Evolutionary conservation across 2,797 vertebrate genomes (phyloP).

Genomic region (Enteromius thamalakanensis): DNA sequence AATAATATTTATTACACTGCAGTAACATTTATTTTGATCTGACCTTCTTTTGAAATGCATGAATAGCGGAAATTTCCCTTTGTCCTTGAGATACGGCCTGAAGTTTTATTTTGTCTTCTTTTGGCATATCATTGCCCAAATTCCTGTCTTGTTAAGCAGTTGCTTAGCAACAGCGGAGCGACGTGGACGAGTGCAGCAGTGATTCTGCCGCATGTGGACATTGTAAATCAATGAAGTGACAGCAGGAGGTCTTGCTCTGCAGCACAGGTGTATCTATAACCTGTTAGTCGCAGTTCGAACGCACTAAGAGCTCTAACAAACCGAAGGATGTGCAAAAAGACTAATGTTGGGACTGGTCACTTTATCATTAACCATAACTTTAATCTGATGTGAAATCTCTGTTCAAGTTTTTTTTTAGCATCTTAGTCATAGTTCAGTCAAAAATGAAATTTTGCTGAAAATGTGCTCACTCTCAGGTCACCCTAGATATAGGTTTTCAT

Average conservation of each 20-base stretch:
- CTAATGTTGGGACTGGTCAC: background rate
- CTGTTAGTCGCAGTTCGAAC: background rate
- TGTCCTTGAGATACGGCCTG: constrained; percentile 11
- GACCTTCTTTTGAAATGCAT: background rate
- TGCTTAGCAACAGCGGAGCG: constrained; percentile 50
- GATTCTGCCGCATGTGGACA: constrained; percentile 44
- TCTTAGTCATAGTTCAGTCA: background rate
- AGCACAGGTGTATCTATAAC: background rate
- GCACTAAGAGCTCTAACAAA: background rate
- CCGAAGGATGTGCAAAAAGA: background rate
- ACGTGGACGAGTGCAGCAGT: background rate
- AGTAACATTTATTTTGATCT: background rate
- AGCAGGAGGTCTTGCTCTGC: background rate
- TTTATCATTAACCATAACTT: background rate
- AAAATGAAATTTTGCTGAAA: background rate
- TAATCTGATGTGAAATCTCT: background rate
- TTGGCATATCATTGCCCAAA: constrained; percentile 16
- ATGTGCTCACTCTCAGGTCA: background rate
- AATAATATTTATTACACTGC: too few relatives aligned
- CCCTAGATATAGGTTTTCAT: background rate
- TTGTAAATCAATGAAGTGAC: constrained; percentile 16
- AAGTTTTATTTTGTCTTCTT: constrained; percentile 20
- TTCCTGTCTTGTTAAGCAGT: constrained; percentile 51
- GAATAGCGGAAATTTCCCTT: background rate
- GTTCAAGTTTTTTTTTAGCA: too few relatives aligned